phyloP scores from a whole-genome alignment of 2,888 invertebrate species.

The Lochmaea crataegi region DNA sequence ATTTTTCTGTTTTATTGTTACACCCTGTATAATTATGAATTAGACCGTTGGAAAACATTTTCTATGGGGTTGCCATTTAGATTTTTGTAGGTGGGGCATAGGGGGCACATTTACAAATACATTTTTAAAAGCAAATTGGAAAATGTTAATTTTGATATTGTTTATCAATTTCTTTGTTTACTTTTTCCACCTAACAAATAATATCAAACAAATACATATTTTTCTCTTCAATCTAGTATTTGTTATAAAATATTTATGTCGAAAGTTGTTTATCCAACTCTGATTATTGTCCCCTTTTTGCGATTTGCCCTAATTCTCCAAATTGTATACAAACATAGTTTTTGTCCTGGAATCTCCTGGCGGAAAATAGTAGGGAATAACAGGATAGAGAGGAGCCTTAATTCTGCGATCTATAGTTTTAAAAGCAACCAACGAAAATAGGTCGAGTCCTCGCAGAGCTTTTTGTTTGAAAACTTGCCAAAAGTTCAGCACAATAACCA shows the following conservation, averaged over 20 bases:
- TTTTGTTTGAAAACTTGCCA: constrained; percentile 40
- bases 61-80: too few species aligned
- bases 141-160: too few species aligned
- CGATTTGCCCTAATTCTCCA: constrained; percentile 31
- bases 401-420: constrained; percentile 43
- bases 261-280: not conserved
- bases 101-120: too few species aligned
- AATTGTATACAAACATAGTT: constrained; percentile 41
- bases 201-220: not conserved
- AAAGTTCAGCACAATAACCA: constrained; percentile 26
- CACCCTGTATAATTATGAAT: too few species aligned
- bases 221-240: not conserved
- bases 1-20: too few species aligned
- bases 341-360: constrained; percentile 19
- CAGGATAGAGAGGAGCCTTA: constrained; percentile 32
- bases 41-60: too few species aligned
- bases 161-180: too few species aligned
- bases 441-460: constrained; percentile 36
- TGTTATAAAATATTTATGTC: not conserved
- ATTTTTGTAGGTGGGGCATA: too few species aligned
- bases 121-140: too few species aligned
- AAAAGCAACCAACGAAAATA: constrained; percentile 37
- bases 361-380: constrained; percentile 14
- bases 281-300: constrained; percentile 8
- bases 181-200: too few species aligned